A percentile compares a stretch with the other conserved stretches of the same genome.
Evolutionary conservation across 2,888 invertebrate genomes (phyloP).

Genomic region (Lasioglossum calceatum): DNA sequence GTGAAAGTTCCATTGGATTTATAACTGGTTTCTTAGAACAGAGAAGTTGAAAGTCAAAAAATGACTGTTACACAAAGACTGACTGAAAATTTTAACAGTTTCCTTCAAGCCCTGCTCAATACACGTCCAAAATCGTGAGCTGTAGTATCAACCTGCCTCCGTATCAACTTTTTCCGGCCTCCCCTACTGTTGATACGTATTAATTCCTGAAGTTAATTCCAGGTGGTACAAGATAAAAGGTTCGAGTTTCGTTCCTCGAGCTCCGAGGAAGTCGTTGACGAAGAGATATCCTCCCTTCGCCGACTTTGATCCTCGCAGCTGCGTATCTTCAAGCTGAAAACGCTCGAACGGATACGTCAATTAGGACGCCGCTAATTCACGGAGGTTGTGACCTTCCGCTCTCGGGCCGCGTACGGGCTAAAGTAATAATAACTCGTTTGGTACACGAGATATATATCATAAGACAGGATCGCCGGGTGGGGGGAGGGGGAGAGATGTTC

Average conservation of each 20-base stretch:
- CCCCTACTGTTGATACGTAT: background rate
- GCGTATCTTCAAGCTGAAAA: conserved; percentile 40
- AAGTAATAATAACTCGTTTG: conserved; percentile 51
- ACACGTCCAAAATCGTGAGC: too few species aligned
- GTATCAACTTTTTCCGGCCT: too few species aligned
- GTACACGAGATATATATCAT: conserved; percentile 31
- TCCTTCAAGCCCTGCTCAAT: too few species aligned
- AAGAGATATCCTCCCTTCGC: conserved; percentile 38
- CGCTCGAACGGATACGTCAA: conserved; percentile 71
- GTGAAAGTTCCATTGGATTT: too few species aligned
- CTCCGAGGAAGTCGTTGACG: background rate
- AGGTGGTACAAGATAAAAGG: background rate
- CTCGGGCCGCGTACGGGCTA: conserved; percentile 49
- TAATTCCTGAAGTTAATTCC: background rate
- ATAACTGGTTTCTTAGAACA: too few species aligned
- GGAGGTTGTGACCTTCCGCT: conserved; percentile 71
- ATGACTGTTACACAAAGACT: too few species aligned
- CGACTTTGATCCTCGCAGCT: conserved; percentile 49
- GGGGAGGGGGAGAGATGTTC: conserved; percentile 26
- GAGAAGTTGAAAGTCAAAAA: too few species aligned
- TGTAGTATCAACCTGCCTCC: too few species aligned
- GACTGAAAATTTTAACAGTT: too few species aligned
- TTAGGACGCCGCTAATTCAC: conserved; percentile 72
- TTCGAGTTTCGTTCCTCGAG: conserved; percentile 10
- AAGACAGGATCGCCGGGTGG: conserved; percentile 5